A percentile compares a stretch with the other conserved stretches of the same genome.
Conservation (phyloP, 2,797 vertebrate genomes). For the Myotis vivesi region DNA sequence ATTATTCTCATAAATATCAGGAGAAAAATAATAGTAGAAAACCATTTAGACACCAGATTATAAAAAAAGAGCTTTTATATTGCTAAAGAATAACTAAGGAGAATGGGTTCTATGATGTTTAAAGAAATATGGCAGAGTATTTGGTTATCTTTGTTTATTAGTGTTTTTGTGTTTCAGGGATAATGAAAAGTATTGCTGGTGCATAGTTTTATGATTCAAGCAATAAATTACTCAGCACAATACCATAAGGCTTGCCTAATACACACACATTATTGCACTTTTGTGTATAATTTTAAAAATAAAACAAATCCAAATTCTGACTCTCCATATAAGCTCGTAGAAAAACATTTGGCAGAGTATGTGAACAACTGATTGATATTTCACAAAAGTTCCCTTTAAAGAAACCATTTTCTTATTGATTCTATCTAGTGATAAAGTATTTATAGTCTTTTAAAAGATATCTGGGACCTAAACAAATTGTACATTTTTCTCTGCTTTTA, state of each 20-base stretch:
- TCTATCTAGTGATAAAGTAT: background rate
- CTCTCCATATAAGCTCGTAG: background rate
- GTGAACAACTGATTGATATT: background rate
- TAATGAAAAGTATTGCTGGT: conserved; percentile 4
- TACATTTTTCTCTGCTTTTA: background rate
- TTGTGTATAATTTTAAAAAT: background rate
- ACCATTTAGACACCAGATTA: background rate
- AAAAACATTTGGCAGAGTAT: background rate
- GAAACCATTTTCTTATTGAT: background rate
- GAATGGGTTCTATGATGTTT: background rate
- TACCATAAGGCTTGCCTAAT: background rate
- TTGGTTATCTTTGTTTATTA: background rate
- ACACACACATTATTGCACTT: conserved; percentile 22
- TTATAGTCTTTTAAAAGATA: background rate
- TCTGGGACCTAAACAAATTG: background rate
- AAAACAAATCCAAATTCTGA: conserved; percentile 21
- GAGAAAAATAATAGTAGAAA: conserved; percentile 25
- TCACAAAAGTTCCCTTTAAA: background rate
- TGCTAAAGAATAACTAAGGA: background rate
- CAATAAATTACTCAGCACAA: conserved; percentile 34
- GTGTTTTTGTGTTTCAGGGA: background rate
- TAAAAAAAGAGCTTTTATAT: conserved; percentile 7
- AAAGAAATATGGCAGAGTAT: background rate
- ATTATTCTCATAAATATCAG: background rate
- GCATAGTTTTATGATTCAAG: conserved; percentile 28